Evolutionary conservation across 2,797 vertebrate species (phyloP), one percentile per base, ranked within the genome.

Genomic region (Anisognathus igniventris): DNA sequence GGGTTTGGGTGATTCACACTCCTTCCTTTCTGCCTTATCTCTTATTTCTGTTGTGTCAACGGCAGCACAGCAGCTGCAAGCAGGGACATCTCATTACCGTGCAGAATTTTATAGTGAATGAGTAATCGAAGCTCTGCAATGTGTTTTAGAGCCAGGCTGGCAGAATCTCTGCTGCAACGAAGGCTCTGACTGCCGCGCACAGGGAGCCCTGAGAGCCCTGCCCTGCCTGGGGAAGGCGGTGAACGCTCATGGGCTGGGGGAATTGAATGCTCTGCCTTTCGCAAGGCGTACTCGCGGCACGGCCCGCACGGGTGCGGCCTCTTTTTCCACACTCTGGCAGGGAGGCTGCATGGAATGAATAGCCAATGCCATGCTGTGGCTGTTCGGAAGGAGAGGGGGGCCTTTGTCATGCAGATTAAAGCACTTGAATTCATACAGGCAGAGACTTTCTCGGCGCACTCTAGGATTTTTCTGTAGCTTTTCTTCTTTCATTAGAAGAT

Each of bases 331-430:
- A 2, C 8, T 45, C 33, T 7, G 21, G 48, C 53, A 3, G 2
- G 5, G 35, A 75, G 51, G 33, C 23, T 60, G 61, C 83, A 31
- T 16, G 56, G 35, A 54, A 25, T 60, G 76, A 90, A 73, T 50
- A 30, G 48, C 0, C n/a, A 31, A 3, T 57, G 80, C 51, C 33
- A 0, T 21, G 85, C 57, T 65, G 80, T n/a, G 67, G 40, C 56
- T 33, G 33, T 21, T 74, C 45, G 18, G 86, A 62, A 92, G 45
- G 60, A 70, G 31, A 68, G 60, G n/a, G 28, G 31, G 27, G 35
- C 17, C 71, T 90, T 91, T 94, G 86, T 95, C 57, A 94, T 93
- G 94, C 83, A 93, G 75, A 95, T 92, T 61, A 50, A 80, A 73
- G 45, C 4, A 0, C 80, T 84, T 30, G 48, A 47, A 61, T 87